A percentile compares a stretch with the other conserved stretches of the same genome.
Evolutionary conservation across 2,113 vertebrate genomes (phyloP).

Genomic region (Penelope pileata): DNA sequence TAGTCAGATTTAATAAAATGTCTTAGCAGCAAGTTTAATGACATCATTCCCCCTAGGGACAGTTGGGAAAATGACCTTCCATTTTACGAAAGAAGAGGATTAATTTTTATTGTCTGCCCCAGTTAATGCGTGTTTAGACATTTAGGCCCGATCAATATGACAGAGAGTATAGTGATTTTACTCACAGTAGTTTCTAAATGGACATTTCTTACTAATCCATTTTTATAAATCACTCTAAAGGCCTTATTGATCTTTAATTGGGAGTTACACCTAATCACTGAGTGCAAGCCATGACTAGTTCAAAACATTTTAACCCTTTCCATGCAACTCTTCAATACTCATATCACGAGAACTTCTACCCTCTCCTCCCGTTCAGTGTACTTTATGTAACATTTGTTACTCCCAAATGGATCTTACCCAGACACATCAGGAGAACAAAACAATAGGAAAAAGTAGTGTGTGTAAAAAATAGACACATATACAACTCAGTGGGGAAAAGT

Average conservation of each 20-base stretch:
- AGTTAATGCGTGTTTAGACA: conserved; percentile 75
- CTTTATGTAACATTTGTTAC: background rate
- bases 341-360: background rate
- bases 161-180: conserved; percentile 74
- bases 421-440: background rate
- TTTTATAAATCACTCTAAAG: conserved; percentile 84
- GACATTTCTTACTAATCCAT: conserved; percentile 79
- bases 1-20: conserved; percentile 75
- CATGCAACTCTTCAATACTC: conserved; percentile 7
- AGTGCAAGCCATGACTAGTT: background rate
- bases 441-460: background rate
- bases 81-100: conserved; percentile 71
- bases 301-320: conserved; percentile 55
- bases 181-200: conserved; percentile 79
- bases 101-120: conserved; percentile 75
- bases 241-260: conserved; percentile 84
- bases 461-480: background rate
- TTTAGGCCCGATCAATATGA: conserved; percentile 75
- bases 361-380: background rate
- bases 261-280: conserved; percentile 77
- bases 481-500: background rate
- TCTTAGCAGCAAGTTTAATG: conserved; percentile 73
- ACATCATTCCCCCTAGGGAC: conserved; percentile 77
- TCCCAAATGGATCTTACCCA: background rate
- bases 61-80: conserved; percentile 70